Conservation (phyloP, 2,113 vertebrate genomes). For the Uropsilus gracilis region DNA sequence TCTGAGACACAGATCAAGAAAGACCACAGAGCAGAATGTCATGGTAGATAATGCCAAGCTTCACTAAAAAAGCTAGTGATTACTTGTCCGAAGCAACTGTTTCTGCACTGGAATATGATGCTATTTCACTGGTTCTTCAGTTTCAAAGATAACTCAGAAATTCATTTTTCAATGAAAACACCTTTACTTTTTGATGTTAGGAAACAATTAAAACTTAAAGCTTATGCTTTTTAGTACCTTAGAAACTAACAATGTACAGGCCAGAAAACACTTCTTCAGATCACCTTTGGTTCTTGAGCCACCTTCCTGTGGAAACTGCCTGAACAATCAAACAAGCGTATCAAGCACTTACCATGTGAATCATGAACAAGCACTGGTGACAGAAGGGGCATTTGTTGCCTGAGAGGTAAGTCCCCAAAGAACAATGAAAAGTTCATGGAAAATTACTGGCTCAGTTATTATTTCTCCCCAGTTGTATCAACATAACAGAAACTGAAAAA, state of each 20-base stretch:
- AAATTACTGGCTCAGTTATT: no score
- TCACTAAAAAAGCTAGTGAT: neutral
- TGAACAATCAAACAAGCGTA: neutral
- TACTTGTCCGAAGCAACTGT: neutral
- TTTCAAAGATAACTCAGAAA: neutral
- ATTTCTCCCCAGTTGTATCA: no score
- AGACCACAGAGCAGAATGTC: neutral
- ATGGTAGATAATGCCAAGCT: accelerated
- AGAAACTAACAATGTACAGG: neutral
- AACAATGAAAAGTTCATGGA: no score
- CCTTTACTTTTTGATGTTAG: neutral
- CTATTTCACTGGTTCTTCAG: neutral
- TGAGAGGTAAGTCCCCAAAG: no score
- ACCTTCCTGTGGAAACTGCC: neutral
- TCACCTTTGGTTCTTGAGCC: neutral
- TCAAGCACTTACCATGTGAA: neutral
- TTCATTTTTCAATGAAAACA: neutral
- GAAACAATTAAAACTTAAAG: neutral
- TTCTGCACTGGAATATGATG: neutral
- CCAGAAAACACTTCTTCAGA: neutral
- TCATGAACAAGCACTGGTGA: neutral
- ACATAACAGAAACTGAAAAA: no score
- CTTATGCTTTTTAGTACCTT: neutral
- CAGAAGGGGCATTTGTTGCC: neutral
- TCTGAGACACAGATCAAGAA: neutral